Conservation (phyloP, 2,888 invertebrate genomes). For the Ophion obscuratus region DNA sequence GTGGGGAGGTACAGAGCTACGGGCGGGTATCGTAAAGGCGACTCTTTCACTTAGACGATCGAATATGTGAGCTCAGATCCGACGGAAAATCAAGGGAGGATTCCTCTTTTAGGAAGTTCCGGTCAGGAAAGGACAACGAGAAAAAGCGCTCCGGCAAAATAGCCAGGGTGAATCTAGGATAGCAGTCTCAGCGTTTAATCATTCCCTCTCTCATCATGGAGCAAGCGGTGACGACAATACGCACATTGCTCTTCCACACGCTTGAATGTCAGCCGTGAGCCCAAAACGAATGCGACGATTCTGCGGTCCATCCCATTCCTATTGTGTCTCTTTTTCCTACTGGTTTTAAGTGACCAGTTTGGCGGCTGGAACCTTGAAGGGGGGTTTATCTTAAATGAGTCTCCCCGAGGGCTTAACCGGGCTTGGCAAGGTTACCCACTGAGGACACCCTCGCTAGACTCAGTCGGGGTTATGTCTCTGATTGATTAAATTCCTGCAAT, state of each 20-base stretch:
- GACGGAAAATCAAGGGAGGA: conserved; percentile 47
- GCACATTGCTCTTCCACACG: conserved; percentile 49
- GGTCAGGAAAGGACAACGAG: conserved; percentile 46
- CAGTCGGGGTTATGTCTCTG: conserved; percentile 76
- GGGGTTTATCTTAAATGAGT: conserved; percentile 79
- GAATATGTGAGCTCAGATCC: conserved; percentile 29
- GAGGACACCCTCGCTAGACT: conserved; percentile 64
- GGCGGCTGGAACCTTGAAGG: not conserved
- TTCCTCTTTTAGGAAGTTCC: conserved; percentile 40
- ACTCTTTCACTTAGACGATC: conserved; percentile 42
- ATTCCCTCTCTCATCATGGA: conserved; percentile 63
- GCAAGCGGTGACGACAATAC: conserved; percentile 52
- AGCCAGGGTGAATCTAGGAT: conserved; percentile 73
- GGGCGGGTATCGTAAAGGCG: conserved; percentile 30
- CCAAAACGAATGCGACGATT: conserved; percentile 30
- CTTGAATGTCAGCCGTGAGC: conserved; percentile 47
- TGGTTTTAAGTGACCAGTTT: conserved; percentile 47
- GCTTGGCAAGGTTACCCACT: conserved; percentile 74
- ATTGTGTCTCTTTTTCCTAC: conserved; percentile 30
- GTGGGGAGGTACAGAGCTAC: conserved; percentile 20
- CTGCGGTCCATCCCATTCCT: conserved; percentile 65
- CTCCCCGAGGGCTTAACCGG: conserved; percentile 77
- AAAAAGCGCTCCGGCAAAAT: conserved; percentile 49
- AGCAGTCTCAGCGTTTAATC: conserved; percentile 77
- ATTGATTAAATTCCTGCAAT: conserved; percentile 83